Conservation (phyloP, 2,888 invertebrate species). For the Melanchra persicariae region DNA sequence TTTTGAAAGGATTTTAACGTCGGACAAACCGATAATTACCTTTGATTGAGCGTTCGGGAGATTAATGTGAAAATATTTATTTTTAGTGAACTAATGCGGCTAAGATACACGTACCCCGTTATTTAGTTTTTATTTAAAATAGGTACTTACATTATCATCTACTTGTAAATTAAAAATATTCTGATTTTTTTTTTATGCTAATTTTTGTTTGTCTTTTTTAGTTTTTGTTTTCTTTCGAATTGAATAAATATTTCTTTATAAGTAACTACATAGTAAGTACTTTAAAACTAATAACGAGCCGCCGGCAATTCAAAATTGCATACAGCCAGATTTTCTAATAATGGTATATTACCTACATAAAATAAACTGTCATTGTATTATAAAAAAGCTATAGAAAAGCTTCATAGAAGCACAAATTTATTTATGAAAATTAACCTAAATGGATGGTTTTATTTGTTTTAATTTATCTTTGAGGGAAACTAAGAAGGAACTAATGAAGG, state of each 20-base stretch:
- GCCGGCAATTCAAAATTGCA: not conserved
- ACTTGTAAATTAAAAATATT: not conserved
- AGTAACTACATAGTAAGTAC: not conserved
- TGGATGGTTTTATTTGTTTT: not conserved
- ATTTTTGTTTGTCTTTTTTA: not conserved
- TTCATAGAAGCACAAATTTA: not conserved
- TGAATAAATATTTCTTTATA: not conserved
- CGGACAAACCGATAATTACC: constrained; percentile 8
- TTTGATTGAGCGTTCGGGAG: constrained; percentile 6
- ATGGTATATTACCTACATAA: not conserved
- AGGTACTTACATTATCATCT: not conserved
- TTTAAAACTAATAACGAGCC: not conserved
- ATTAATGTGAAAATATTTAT: not conserved
- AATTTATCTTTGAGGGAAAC: not conserved
- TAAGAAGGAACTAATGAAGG: not conserved
- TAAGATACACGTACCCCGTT: not conserved
- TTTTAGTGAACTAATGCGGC: not conserved
- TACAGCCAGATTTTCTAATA: not conserved
- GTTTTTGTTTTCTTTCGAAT: not conserved
- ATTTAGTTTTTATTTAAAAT: not conserved
- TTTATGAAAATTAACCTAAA: not conserved
- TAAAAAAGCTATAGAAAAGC: not conserved
- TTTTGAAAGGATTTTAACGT: constrained; percentile 10
- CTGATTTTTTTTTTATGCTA: not conserved
- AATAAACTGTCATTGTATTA: not conserved